phyloP scores from a whole-genome alignment of 2,888 invertebrate genomes.

The Plebejus melissa region DNA sequence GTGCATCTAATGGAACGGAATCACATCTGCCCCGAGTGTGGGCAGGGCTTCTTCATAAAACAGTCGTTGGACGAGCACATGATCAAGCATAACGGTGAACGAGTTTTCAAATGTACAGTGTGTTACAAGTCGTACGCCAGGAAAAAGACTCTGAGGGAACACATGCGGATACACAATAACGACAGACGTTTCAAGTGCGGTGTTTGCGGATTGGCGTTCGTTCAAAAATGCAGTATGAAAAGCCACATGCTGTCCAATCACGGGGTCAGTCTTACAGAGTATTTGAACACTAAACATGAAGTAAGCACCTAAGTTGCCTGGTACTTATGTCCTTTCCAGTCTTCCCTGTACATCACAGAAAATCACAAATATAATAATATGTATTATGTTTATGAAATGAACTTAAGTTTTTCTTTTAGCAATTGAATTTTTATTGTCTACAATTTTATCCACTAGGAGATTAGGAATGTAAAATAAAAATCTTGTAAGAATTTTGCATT shows the following conservation, averaged over 20 bases:
- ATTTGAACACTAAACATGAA: conserved; percentile 44
- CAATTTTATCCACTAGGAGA: neutral
- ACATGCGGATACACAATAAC: conserved; percentile 70
- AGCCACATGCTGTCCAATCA: conserved; percentile 69
- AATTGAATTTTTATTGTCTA: neutral
- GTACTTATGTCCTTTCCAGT: neutral
- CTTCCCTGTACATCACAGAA: conserved; percentile 10
- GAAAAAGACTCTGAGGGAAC: conserved; percentile 64
- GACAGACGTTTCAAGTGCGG: conserved; percentile 66
- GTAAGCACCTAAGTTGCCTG: neutral
- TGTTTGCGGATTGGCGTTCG: conserved; percentile 58
- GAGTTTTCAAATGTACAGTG: conserved; percentile 59
- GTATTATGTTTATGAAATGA: neutral
- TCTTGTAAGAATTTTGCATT: neutral
- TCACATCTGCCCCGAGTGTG: conserved; percentile 63
- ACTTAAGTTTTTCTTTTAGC: neutral
- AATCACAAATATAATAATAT: neutral
- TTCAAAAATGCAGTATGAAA: conserved; percentile 62
- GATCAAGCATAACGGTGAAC: conserved; percentile 65
- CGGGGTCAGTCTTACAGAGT: conserved; percentile 57
- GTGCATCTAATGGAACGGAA: conserved; percentile 68
- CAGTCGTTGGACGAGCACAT: conserved; percentile 66
- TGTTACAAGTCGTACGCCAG: conserved; percentile 64
- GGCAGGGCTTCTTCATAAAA: conserved; percentile 64
- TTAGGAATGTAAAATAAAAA: neutral